Evolutionary conservation across 1,140 invertebrate genomes (phyloP).

Genomic region (Globodera rostochiensis): DNA sequence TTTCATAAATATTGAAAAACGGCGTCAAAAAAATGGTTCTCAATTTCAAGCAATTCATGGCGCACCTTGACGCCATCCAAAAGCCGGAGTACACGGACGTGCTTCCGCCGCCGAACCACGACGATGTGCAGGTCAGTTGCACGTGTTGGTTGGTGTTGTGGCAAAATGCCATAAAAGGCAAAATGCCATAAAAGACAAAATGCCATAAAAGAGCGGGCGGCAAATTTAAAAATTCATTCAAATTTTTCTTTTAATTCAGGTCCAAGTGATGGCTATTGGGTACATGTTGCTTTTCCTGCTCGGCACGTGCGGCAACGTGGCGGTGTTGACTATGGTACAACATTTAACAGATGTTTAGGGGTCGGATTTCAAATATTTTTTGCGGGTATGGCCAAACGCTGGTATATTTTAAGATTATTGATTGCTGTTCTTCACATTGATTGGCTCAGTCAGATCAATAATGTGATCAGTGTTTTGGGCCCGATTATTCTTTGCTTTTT

Average conservation of each 20-base stretch:
- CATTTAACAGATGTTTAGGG: conserved; percentile 53
- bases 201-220: neutral
- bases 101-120: conserved; percentile 62
- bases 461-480: too few relatives aligned
- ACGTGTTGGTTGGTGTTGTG: conserved; percentile 19
- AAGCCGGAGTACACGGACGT: conserved; percentile 51
- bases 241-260: conserved; percentile 50
- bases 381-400: too few relatives aligned
- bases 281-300: conserved; percentile 62
- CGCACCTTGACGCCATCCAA: too few relatives aligned
- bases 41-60: too few relatives aligned
- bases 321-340: conserved; percentile 55
- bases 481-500: too few relatives aligned
- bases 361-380: neutral
- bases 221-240: conserved; percentile 30
- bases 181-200: neutral
- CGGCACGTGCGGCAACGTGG: conserved; percentile 65
- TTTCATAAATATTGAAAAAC: too few relatives aligned
- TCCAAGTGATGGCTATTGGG: conserved; percentile 61
- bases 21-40: too few relatives aligned
- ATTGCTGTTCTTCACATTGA: too few relatives aligned
- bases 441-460: too few relatives aligned
- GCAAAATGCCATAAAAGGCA: conserved; percentile 6
- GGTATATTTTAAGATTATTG: too few relatives aligned
- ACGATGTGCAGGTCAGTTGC: conserved; percentile 48